Conservation (phyloP, 2,888 invertebrate species). For the Cerceris rybyensis region DNA sequence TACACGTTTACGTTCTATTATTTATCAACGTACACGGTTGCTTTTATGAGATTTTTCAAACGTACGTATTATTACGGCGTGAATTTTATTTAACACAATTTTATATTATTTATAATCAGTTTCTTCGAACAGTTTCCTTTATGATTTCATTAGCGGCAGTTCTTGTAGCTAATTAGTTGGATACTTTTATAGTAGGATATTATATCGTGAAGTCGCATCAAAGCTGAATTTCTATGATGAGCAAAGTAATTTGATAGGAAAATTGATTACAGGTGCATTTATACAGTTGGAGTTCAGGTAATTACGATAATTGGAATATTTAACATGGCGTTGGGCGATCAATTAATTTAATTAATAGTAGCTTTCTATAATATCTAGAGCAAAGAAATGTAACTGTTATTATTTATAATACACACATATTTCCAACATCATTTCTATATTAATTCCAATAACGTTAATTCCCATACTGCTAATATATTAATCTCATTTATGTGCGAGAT, state of each 20-base stretch:
- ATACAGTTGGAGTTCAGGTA: conserved; percentile 20
- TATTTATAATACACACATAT: neutral
- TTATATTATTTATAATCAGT: no score
- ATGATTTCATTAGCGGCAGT: neutral
- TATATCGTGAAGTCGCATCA: neutral
- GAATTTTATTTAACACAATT: no score
- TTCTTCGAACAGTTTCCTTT: neutral
- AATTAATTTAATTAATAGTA: conserved; percentile 30
- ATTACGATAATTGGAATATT: conserved; percentile 30
- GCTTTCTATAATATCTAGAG: neutral
- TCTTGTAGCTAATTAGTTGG: no score
- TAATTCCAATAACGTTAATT: neutral
- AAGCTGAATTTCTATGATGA: conserved; percentile 6
- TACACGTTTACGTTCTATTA: conserved; percentile 31
- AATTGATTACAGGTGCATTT: conserved; percentile 18
- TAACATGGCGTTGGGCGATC: conserved; percentile 17
- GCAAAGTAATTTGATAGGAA: conserved; percentile 27
- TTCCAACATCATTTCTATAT: neutral
- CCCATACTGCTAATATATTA: no score
- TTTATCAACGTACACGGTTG: conserved; percentile 30
- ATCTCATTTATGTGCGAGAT: no score
- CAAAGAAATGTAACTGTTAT: neutral
- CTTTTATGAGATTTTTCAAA: neutral
- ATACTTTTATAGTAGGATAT: no score
- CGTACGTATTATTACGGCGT: neutral